phyloP scores from a whole-genome alignment of 2,113 vertebrate species.

The Callopanchax toddi region DNA sequence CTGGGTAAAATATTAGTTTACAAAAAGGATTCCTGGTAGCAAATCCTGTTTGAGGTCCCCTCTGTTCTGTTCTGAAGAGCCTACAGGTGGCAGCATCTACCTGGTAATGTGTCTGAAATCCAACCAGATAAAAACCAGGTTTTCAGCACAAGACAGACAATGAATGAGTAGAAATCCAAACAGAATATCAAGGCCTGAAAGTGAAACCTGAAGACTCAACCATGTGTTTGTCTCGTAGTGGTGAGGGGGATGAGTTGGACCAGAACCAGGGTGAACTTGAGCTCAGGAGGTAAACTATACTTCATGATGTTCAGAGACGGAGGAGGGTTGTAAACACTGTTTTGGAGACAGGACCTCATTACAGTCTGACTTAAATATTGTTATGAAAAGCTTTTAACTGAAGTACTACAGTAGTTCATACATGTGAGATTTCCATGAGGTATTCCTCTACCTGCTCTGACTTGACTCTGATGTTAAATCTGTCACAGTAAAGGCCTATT shows the following conservation, averaged over 20 bases:
- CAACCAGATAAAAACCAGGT: too few species aligned
- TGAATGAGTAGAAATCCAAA: too few species aligned
- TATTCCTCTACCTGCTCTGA: constrained; percentile 1
- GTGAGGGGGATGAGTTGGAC: too few species aligned
- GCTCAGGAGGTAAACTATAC: too few species aligned
- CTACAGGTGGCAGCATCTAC: constrained; percentile 46
- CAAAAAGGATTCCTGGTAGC: background rate
- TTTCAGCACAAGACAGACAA: too few species aligned
- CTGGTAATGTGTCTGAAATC: too few species aligned
- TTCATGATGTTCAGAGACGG: background rate
- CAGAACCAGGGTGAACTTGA: too few species aligned
- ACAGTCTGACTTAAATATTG: constrained; percentile 2
- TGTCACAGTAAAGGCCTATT: background rate
- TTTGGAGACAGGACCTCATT: constrained; percentile 3
- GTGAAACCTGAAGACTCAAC: too few species aligned
- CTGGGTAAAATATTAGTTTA: background rate
- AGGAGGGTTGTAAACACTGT: constrained; percentile 1
- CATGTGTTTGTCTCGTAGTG: too few species aligned
- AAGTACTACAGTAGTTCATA: constrained; percentile 4
- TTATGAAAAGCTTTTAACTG: constrained; percentile 17
- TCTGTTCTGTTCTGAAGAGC: constrained; percentile 13
- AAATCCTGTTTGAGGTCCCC: background rate
- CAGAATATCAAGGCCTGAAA: too few species aligned
- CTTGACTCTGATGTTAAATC: constrained; percentile 4
- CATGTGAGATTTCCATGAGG: constrained; percentile 11